Evolutionary conservation across 1,140 invertebrate species (phyloP).

Genomic region (Leptinotarsa undecemlineata): DNA sequence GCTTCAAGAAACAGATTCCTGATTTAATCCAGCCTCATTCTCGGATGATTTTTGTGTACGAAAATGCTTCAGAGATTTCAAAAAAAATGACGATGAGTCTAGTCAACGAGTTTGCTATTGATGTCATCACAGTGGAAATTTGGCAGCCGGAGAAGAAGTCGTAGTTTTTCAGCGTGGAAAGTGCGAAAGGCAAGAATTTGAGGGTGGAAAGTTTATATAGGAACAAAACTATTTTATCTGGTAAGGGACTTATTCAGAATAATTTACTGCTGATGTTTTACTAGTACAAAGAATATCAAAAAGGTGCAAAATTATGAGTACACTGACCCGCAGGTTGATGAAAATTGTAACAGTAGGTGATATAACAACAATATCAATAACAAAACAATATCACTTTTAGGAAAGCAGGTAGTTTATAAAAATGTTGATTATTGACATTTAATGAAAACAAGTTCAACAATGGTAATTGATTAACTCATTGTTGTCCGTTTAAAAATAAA

Average conservation of each 20-base stretch:
- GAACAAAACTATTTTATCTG: neutral
- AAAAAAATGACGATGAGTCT: neutral
- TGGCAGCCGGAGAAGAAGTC: slow-evolving; percentile 1
- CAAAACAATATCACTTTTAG: too few relatives aligned
- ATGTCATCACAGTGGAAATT: neutral
- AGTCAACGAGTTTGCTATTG: neutral
- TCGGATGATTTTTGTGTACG: slow-evolving; percentile 11
- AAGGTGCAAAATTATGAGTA: too few relatives aligned
- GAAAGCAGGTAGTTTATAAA: too few relatives aligned
- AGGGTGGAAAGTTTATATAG: neutral
- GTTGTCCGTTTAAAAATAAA: too few relatives aligned
- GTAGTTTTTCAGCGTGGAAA: neutral
- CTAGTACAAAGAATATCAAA: too few relatives aligned
- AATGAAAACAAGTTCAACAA: too few relatives aligned
- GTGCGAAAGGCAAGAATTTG: neutral
- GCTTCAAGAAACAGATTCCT: neutral
- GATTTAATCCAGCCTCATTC: neutral
- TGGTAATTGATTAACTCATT: too few relatives aligned
- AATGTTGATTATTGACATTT: too few relatives aligned
- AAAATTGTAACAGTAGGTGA: too few relatives aligned
- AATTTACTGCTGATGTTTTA: too few relatives aligned
- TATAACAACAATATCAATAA: too few relatives aligned
- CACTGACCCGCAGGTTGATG: too few relatives aligned
- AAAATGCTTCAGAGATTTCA: neutral
- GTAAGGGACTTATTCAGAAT: neutral